phyloP scores from a whole-genome alignment of 1,140 invertebrate genomes.

The Helicoverpa zea region DNA sequence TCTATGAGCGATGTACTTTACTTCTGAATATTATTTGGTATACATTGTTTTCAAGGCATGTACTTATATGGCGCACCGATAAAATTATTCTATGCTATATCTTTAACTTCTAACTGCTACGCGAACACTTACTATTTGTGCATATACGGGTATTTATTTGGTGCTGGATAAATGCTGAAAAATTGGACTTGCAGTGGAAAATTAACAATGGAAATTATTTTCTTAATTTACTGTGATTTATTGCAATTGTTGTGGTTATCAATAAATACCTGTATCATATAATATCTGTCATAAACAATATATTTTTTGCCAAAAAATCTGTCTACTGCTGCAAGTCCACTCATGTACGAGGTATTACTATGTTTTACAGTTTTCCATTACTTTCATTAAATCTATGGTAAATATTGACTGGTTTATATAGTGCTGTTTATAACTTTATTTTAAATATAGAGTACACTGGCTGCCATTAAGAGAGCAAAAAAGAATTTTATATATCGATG shows the following conservation, averaged over 20 bases:
- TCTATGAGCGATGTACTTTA: background rate
- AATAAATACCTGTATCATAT: no score
- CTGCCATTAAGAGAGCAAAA: no score
- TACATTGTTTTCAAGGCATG: conserved; percentile 27
- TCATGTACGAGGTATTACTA: background rate
- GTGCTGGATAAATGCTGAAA: conserved; percentile 43
- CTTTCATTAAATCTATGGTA: conserved; percentile 5
- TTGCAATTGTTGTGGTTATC: no score
- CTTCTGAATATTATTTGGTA: conserved; percentile 6
- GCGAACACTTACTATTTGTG: conserved; percentile 38
- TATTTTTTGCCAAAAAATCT: background rate
- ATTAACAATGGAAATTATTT: no score
- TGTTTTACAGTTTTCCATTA: background rate
- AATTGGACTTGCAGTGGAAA: conserved; percentile 26
- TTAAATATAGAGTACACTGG: background rate
- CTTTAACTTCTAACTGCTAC: conserved; percentile 25
- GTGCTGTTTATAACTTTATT: background rate
- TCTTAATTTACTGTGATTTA: no score
- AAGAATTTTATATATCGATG: no score
- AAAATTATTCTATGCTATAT: conserved; percentile 21
- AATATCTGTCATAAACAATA: background rate
- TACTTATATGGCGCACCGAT: conserved; percentile 32
- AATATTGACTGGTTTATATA: background rate
- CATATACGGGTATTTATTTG: conserved; percentile 36
- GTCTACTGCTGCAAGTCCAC: conserved; percentile 9